phyloP scores from a whole-genome alignment of 1,140 invertebrate species.

The Dufourea novaeangliae region DNA sequence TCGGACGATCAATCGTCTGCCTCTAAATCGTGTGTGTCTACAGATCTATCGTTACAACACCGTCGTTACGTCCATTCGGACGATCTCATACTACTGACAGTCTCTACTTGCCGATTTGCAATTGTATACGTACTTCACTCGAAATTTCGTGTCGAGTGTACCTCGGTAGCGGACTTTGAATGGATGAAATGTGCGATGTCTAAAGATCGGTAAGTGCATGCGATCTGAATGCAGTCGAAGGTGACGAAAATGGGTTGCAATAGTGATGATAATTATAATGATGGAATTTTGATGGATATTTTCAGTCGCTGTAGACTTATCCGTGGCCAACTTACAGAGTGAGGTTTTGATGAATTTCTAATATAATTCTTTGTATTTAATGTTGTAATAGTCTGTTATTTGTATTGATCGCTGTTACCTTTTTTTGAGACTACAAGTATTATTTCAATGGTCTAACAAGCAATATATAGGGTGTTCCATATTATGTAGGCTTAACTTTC shows the following conservation, averaged over 20 bases:
- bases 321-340: background rate
- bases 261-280: background rate
- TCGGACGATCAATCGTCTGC: background rate
- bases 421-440: too few species aligned
- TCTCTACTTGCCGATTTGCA: constrained; percentile 11
- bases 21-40: constrained; percentile 36
- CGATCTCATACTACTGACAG: background rate
- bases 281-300: background rate
- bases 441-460: too few species aligned
- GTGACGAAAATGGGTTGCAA: background rate
- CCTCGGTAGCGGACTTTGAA: background rate
- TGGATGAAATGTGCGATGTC: background rate
- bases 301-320: constrained; percentile 31
- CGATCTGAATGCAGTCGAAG: background rate
- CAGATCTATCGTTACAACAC: background rate
- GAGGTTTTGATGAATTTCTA: too few species aligned
- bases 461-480: too few species aligned
- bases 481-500: too few species aligned
- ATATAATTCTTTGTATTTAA: too few species aligned
- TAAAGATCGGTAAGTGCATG: constrained; percentile 22
- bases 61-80: background rate
- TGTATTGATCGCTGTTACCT: too few species aligned
- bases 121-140: background rate
- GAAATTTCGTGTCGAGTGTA: background rate
- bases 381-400: too few species aligned